Percentiles rank a stretch among this genome's conserved stretches.
Evolutionary conservation across 2,113 vertebrate genomes (phyloP).

Genomic region (Pristiophorus japonicus): DNA sequence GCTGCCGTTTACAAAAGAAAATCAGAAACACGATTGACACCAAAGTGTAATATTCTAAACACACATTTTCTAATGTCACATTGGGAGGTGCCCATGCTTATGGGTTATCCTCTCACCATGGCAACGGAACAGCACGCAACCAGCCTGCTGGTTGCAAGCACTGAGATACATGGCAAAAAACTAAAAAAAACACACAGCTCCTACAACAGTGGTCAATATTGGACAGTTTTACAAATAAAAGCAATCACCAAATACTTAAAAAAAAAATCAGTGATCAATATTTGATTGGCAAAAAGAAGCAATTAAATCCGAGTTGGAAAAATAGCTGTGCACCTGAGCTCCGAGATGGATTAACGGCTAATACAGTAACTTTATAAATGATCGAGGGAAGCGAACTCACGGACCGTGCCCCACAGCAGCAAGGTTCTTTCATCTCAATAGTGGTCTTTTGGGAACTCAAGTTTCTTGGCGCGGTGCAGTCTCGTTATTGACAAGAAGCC

Average conservation of each 20-base stretch:
- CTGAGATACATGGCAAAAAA: slow-evolving; percentile 32
- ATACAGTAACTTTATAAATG: background rate
- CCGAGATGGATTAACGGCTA: background rate
- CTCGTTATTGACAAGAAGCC: background rate
- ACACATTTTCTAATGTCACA: slow-evolving; percentile 30
- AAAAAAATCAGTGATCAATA: slow-evolving; percentile 6
- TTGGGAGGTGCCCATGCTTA: slow-evolving; percentile 33
- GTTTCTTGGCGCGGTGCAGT: background rate
- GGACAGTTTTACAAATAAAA: slow-evolving; percentile 34
- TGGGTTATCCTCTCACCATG: background rate
- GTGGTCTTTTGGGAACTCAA: background rate
- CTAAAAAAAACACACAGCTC: slow-evolving; percentile 16
- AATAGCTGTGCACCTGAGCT: slow-evolving; percentile 27
- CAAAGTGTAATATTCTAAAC: slow-evolving; percentile 39
- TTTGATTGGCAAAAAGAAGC: slow-evolving; percentile 17
- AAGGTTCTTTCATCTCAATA: background rate
- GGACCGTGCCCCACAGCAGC: background rate
- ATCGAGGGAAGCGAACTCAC: background rate
- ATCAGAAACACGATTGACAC: slow-evolving; percentile 41
- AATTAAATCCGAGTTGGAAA: slow-evolving; percentile 18
- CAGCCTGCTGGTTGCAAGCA: slow-evolving; percentile 55
- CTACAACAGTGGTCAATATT: slow-evolving; percentile 35
- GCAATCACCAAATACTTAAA: background rate
- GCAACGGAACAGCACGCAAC: slow-evolving; percentile 42
- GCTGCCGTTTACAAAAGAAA: slow-evolving; percentile 43